Evolutionary conservation across 2,888 invertebrate genomes (phyloP).

Genomic region (Tanypteryx hageni): DNA sequence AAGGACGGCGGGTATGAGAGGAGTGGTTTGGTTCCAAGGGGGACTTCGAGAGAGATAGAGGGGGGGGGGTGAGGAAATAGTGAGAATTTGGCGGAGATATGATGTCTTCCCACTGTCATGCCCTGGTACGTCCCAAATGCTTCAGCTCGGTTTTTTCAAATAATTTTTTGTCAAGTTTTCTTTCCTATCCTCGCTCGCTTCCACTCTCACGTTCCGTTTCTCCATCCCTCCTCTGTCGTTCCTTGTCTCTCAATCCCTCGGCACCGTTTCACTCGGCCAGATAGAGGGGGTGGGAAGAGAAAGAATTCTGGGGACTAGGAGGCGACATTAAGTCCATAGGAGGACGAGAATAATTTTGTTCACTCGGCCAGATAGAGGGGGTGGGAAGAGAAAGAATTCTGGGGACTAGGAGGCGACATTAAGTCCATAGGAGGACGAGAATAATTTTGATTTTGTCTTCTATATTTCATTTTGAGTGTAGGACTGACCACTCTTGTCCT

Average conservation of each 20-base stretch:
- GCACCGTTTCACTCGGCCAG: neutral
- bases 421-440: neutral
- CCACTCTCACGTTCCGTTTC: neutral
- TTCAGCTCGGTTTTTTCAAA: too few relatives aligned
- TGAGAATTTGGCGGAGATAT: neutral
- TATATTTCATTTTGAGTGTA: too few relatives aligned
- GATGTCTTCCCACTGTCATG: slow-evolving; percentile 17
- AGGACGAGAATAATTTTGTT: neutral
- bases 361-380: neutral
- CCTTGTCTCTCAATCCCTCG: neutral
- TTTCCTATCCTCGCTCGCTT: neutral
- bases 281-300: neutral
- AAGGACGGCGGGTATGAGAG: too few relatives aligned
- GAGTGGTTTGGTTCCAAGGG: neutral
- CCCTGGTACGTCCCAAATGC: slow-evolving; percentile 4
- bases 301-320: neutral
- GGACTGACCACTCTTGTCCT: too few relatives aligned
- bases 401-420: neutral
- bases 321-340: neutral
- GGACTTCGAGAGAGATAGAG: neutral
- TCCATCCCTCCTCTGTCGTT: neutral
- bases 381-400: neutral
- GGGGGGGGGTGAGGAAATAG: neutral
- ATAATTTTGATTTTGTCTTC: too few relatives aligned
- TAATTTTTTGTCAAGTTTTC: neutral